Evolutionary conservation across 30 jellyfish, hydroid and myxozoan genomes (phyloP).

Genomic region (Hydra vulgaris): DNA sequence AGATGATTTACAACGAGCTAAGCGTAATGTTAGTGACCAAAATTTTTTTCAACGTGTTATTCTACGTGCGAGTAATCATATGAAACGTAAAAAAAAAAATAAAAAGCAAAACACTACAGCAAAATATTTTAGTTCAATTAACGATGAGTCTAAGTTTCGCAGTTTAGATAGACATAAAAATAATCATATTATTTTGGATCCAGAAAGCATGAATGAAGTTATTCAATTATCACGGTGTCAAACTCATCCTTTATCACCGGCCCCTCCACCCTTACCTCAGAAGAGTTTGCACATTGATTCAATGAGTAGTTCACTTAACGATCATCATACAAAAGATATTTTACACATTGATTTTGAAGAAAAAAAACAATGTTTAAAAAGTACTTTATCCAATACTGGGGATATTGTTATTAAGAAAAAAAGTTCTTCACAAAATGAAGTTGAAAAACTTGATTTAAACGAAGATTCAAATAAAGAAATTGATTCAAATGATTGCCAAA

Average conservation of each 20-base stretch:
- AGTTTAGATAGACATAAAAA: slow-evolving; percentile 14
- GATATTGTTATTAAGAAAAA: background rate
- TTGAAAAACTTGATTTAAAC: background rate
- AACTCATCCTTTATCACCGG: background rate
- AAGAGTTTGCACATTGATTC: background rate
- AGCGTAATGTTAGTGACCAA: slow-evolving; percentile 44
- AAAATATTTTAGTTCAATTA: background rate
- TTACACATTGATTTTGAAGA: background rate
- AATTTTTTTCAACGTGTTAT: slow-evolving; percentile 58
- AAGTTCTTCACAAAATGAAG: background rate
- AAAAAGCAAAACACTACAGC: slow-evolving; percentile 28
- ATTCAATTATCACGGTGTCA: background rate
- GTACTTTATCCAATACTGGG: background rate
- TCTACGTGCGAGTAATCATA: slow-evolving; percentile 67
- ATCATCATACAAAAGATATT: background rate
- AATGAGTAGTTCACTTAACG: slow-evolving; percentile 9
- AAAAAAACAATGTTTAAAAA: no score
- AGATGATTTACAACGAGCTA: slow-evolving; percentile 46
- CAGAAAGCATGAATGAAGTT: background rate
- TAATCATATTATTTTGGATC: background rate
- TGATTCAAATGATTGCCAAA: background rate
- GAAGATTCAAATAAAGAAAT: background rate
- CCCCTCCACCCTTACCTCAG: background rate
- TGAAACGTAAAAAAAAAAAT: slow-evolving; percentile 34
- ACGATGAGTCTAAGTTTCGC: slow-evolving; percentile 15